phyloP scores from a whole-genome alignment of 1,140 invertebrate genomes.

The Bombus confusus region DNA sequence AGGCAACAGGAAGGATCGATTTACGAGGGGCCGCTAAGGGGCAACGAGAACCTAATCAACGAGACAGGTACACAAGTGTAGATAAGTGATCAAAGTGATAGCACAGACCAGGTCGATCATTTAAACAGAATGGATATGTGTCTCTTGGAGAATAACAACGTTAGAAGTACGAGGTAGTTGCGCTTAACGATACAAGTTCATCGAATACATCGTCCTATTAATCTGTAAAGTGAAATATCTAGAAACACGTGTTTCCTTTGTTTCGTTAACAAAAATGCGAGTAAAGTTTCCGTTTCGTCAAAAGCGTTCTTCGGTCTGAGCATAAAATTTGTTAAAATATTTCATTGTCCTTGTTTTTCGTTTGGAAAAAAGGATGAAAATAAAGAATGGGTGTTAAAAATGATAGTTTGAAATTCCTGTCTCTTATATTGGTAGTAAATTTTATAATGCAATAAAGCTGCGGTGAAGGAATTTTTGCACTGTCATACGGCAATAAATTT shows the following conservation, averaged over 20 bases:
- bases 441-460: background rate
- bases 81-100: constrained; percentile 48
- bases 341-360: background rate
- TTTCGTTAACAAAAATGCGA: background rate
- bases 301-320: no score
- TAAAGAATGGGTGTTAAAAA: background rate
- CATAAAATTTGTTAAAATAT: background rate
- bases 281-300: background rate
- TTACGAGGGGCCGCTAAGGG: constrained; percentile 6
- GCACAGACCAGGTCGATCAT: constrained; percentile 11
- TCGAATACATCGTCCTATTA: constrained; percentile 18
- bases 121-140: constrained; percentile 31
- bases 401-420: background rate
- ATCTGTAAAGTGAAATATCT: constrained; percentile 7
- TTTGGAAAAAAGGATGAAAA: background rate
- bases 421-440: background rate
- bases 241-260: background rate
- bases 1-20: background rate
- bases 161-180: constrained; percentile 16
- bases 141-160: background rate
- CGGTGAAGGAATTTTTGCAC: background rate
- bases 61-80: constrained; percentile 15
- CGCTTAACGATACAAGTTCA: constrained; percentile 1
- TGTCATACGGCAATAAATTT: no score
- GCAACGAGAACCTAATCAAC: constrained; percentile 35